Percentiles rank a stretch among this genome's conserved stretches.
These are phyloP conservation scores for Podabrus alpinus DNA, from an alignment of 2,888 invertebrate species.

Conservation along the genomic window DNA sequence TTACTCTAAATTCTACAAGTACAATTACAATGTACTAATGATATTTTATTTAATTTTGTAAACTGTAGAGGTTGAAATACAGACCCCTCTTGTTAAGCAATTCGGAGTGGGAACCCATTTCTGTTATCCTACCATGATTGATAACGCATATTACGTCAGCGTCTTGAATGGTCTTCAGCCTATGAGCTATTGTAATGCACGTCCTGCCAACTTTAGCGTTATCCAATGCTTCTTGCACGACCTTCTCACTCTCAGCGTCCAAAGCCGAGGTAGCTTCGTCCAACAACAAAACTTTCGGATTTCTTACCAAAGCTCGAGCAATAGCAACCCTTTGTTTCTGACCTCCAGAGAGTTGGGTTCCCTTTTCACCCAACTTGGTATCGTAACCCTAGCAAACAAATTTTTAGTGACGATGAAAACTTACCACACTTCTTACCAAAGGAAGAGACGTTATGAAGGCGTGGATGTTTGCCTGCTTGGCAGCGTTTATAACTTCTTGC, in stretches of 20 bases:
- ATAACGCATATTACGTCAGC: conserved; percentile 79
- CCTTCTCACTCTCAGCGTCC: conserved; percentile 84
- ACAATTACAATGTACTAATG: no score
- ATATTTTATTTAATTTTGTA: conserved; percentile 48
- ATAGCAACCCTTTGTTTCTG: conserved; percentile 91
- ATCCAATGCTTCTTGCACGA: conserved; percentile 88
- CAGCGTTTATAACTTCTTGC: conserved; percentile 77
- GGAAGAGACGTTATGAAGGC: conserved; percentile 80
- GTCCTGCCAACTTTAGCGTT: conserved; percentile 80
- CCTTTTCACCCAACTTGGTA: conserved; percentile 78
- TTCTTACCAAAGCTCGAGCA: conserved; percentile 79
- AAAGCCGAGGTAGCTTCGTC: conserved; percentile 90
- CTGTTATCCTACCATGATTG: conserved; percentile 69
- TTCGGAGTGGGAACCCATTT: conserved; percentile 72
- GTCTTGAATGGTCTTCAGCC: conserved; percentile 81
- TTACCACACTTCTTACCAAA: conserved; percentile 58
- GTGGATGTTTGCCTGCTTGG: conserved; percentile 86
- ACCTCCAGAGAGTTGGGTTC: conserved; percentile 79
- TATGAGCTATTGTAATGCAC: conserved; percentile 85
- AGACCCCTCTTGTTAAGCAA: conserved; percentile 64
- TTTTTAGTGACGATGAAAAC: not conserved
- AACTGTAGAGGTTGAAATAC: conserved; percentile 64
- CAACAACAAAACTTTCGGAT: conserved; percentile 76
- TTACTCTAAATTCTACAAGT: no score
- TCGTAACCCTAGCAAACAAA: conserved; percentile 69